Base-by-base conservation (phyloP, 2,113 vertebrate genomes). In the Ranitomeya variabilis region DNA sequence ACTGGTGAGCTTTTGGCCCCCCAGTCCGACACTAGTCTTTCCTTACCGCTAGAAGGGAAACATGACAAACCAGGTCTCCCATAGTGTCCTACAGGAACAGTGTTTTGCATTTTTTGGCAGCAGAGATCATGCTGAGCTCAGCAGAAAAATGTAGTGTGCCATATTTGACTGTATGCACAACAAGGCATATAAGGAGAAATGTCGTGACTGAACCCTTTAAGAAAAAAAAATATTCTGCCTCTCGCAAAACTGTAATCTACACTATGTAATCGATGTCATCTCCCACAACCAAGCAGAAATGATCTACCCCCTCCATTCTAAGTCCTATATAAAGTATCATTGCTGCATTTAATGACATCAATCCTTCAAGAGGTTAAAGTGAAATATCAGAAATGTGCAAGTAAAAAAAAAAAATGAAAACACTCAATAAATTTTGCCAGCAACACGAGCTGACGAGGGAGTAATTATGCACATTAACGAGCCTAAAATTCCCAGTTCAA, bases 401-500 rank as follows among this genome's bases (percentile, higher is more conserved):
- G 54, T 80, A 77, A 37, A 51, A 52, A 5, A 45, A 18, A 13
- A 16, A 55, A 59, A 23, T 10, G 26, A 31, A 31, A 31, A 31
- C 26, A 57, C 7, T n/a, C 6, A 59, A 59, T 57, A 81, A 60
- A n/a, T 31, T n/a, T 84, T 52, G 51, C n/a, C n/a, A 10, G n/a
- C n/a, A 14, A 13, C 18, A 2, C 67, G 23, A 71, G n/a, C 64
- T 71, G 45, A 84, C 51, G 21, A 83, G 60, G 64, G 82, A 83
- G 19, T 71, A 71, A 55, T 71, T 67, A 54, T 84, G 21, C 45
- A 71, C 67, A 67, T 71, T 26, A 71, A 55, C 18, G 16, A 76
- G n/a, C 80, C 80, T 45, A 60, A 64, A 45, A 62, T 45, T 45
- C 59, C 60, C 73, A 76, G 37, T 51, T 71, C n/a, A 84, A 26